Evolutionary conservation across 2,888 invertebrate species (phyloP).

Genomic region (Epinotia bilunana): DNA sequence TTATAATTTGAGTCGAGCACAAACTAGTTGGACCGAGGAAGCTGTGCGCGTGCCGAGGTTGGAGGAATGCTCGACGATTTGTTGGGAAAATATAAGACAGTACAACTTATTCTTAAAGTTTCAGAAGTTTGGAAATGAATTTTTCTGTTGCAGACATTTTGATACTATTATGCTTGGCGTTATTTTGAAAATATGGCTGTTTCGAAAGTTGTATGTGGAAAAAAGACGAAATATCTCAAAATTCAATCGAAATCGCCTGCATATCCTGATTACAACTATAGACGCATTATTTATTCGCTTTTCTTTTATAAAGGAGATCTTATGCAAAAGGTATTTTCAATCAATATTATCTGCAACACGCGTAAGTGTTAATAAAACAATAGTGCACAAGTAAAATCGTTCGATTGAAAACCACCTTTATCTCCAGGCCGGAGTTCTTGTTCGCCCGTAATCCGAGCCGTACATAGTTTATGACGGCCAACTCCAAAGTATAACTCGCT

Average conservation of each 20-base stretch:
- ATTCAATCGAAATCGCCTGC: too few relatives aligned
- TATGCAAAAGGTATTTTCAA: too few relatives aligned
- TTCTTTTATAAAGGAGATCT: too few relatives aligned
- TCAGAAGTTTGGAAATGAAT: not conserved
- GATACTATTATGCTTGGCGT: too few relatives aligned
- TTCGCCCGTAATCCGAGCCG: conserved; percentile 41
- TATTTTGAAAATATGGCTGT: not conserved
- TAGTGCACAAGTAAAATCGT: conserved; percentile 43
- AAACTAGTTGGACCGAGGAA: conserved; percentile 38
- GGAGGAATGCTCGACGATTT: conserved; percentile 21
- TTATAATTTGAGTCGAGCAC: conserved; percentile 66
- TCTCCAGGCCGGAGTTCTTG: conserved; percentile 39
- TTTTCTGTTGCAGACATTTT: not conserved
- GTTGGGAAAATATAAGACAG: conserved; percentile 15
- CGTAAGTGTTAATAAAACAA: too few relatives aligned
- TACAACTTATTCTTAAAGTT: not conserved
- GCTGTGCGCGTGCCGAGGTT: conserved; percentile 15
- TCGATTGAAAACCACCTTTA: conserved; percentile 44
- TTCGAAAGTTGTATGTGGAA: too few relatives aligned
- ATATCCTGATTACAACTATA: too few relatives aligned
- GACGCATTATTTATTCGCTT: too few relatives aligned
- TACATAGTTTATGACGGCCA: conserved; percentile 48
- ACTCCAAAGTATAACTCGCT: conserved; percentile 3
- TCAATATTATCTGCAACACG: too few relatives aligned
- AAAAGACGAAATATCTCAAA: too few relatives aligned